Evolutionary conservation across 2,797 vertebrate genomes (phyloP).

Genomic region (Characodon lateralis): DNA sequence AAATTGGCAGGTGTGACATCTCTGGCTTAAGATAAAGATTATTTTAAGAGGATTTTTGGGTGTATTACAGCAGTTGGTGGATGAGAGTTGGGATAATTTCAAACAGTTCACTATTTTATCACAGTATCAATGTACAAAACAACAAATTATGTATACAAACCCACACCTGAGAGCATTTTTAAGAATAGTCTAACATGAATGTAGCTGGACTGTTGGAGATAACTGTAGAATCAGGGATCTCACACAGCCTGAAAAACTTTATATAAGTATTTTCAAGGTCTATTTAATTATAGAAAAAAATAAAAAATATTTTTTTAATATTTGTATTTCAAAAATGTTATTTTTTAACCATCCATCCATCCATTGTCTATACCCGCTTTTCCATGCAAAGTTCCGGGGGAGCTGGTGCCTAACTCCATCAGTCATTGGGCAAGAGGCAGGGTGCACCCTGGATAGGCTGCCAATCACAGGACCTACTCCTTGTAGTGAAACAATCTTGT

Average conservation of each 20-base stretch:
- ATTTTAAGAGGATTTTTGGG: not conserved
- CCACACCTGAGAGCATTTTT: not conserved
- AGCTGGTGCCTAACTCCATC: too few relatives aligned
- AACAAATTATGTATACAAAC: not conserved
- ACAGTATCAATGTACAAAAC: not conserved
- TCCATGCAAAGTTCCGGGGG: too few relatives aligned
- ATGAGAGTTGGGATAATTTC: too few relatives aligned
- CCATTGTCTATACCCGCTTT: too few relatives aligned
- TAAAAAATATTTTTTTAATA: not conserved
- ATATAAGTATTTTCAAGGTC: too few relatives aligned
- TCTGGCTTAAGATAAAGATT: conserved; percentile 3
- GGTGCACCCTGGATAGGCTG: too few relatives aligned
- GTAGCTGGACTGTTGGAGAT: not conserved
- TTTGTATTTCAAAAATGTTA: not conserved
- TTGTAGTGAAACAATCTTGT: not conserved
- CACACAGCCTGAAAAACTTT: too few relatives aligned
- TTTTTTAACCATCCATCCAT: not conserved
- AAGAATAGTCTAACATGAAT: not conserved
- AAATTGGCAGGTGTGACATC: not conserved
- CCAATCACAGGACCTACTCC: not conserved
- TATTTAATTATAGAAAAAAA: too few relatives aligned
- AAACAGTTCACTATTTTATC: not conserved
- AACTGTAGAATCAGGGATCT: not conserved
- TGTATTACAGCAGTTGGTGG: not conserved
- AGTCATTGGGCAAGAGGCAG: too few relatives aligned